Percentiles rank a stretch among this genome's conserved stretches.
phyloP scores from a whole-genome alignment of 1,140 invertebrate species.

The Lordiphosa collinella region DNA sequence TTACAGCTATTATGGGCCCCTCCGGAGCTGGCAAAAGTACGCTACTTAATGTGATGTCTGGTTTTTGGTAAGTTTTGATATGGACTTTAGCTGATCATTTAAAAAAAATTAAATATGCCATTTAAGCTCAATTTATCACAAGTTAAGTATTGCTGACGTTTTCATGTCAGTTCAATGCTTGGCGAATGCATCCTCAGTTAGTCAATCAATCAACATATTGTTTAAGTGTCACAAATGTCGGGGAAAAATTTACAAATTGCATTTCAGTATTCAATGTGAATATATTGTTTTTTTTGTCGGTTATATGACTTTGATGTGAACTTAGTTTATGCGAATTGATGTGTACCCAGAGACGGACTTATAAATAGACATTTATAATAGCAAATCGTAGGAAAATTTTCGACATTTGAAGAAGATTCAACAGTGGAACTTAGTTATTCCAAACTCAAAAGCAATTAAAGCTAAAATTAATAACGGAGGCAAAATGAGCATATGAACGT shows the following conservation, averaged over 20 bases:
- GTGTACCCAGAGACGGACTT: no score
- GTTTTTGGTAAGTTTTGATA: conserved; percentile 79
- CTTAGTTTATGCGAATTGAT: no score
- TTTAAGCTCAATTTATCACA: conserved; percentile 9
- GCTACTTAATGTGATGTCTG: conserved; percentile 85
- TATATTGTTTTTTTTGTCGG: background rate
- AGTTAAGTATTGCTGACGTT: conserved; percentile 5
- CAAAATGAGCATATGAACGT: no score
- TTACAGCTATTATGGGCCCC: conserved; percentile 89
- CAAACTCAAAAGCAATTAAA: no score
- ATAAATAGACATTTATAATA: no score
- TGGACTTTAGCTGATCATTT: background rate
- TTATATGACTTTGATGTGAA: conserved; percentile 4
- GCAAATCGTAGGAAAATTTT: no score
- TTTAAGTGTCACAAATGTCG: conserved; percentile 18
- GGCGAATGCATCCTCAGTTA: conserved; percentile 8
- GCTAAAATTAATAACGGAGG: no score
- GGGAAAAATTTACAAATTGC: conserved; percentile 14
- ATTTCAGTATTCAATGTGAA: conserved; percentile 17
- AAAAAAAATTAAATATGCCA: background rate
- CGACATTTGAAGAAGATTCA: no score
- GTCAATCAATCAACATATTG: conserved; percentile 40
- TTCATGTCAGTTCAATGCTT: conserved; percentile 21
- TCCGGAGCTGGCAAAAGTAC: conserved; percentile 89
- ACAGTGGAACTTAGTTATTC: no score